Base-by-base conservation (phyloP, 2,113 vertebrate species). In the Ranitomeya variabilis region DNA sequence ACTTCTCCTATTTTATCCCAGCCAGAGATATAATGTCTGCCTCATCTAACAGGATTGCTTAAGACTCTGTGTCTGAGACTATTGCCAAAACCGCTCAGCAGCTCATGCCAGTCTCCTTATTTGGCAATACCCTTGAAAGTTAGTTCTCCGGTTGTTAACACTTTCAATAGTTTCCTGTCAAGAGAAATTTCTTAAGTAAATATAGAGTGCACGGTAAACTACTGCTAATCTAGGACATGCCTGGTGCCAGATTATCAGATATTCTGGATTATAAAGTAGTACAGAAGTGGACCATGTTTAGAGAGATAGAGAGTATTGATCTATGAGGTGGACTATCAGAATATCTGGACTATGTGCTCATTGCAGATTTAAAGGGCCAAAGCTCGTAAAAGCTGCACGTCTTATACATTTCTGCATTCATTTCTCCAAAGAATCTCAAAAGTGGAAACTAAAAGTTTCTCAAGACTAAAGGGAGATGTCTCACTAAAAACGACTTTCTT, bases 31-130 rank as follows among this genome's bases (percentile, higher is more conserved):
- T 74, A 88, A 62, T 74, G 16, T 51, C 15, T 82, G 62, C 67
- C 62, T 83, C 4, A 45, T 67, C 80, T 88, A 59, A 14, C 13
- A 52, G 37, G 37, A 81, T 82, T 87, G n/a, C 86, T 81, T 81
- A 67, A 81, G 12, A 81, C 10, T 62, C 64, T 9, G 15, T 37
- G 74, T 60, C 79, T 60, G 79, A 88, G 26, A 69, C 86, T 26
- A 21, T 45, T 54, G 54, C 86, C 79, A 81, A 12, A 54, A 87
- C 55, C 18, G 73, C 18, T 14, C 51, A n/a, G 64, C 45, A 74
- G 80, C 23, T 10, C 23, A 9, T 82, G 86, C 79, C 86, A 88
- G 14, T 1, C 37, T 82, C 86, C 66, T 74, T 82, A 74, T 82
- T 82, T 62, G 79, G 86, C 31, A 62, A 82, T 62, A 37, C 19